Conservation (phyloP, 2,113 vertebrate species). For the Engraulis encrasicolus region DNA sequence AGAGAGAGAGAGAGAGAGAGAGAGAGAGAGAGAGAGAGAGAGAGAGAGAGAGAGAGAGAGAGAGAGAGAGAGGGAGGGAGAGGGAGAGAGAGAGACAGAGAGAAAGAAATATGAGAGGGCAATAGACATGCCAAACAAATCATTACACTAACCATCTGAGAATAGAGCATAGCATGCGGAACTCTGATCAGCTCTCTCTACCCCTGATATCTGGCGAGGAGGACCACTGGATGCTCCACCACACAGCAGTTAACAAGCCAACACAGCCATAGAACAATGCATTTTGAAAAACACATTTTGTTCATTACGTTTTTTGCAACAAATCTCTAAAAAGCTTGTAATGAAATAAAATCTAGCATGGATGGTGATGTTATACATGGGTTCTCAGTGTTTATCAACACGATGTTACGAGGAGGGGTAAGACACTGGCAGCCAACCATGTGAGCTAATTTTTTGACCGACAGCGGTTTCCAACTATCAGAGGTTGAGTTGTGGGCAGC, state of each 20-base stretch:
- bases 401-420: too few relatives aligned
- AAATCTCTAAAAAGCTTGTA: too few relatives aligned
- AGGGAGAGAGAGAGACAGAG: too few relatives aligned
- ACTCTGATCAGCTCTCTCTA: slow-evolving; percentile 19
- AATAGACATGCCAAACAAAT: slow-evolving; percentile 53
- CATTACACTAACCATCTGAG: slow-evolving; percentile 47
- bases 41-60: not conserved
- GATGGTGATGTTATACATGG: not conserved
- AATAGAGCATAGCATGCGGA: slow-evolving; percentile 44
- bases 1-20: not conserved
- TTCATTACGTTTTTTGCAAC: not conserved
- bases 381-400: too few relatives aligned
- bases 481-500: too few relatives aligned
- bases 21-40: slow-evolving; percentile 1
- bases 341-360: not conserved
- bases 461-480: too few relatives aligned
- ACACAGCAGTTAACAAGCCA: slow-evolving; percentile 4
- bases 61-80: slow-evolving; percentile 11
- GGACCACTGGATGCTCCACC: slow-evolving; percentile 16
- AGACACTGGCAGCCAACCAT: too few relatives aligned
- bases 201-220: slow-evolving; percentile 37
- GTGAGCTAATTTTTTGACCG: too few relatives aligned
- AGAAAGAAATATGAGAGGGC: too few relatives aligned
- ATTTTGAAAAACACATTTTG: not conserved
- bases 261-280: not conserved